phyloP scores from a whole-genome alignment of 1,140 invertebrate species.

The Episyrphus balteatus region DNA sequence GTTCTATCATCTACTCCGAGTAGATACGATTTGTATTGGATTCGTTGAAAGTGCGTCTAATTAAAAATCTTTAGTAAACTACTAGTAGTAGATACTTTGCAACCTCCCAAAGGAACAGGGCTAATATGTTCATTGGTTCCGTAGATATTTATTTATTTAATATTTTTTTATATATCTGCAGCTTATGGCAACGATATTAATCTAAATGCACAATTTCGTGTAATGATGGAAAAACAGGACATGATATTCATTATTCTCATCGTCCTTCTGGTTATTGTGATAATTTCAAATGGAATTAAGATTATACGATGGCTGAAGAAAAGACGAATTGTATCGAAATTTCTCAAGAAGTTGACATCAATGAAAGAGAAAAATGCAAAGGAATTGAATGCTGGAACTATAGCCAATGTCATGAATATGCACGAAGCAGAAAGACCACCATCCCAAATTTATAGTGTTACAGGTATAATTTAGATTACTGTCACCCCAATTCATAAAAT shows the following conservation, averaged over 20 bases:
- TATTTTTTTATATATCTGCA: too few species aligned
- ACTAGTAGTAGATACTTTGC: too few species aligned
- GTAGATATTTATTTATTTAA: too few species aligned
- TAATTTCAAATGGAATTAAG: constrained; percentile 14
- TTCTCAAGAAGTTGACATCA: constrained; percentile 12
- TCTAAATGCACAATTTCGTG: too few species aligned
- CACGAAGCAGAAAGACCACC: constrained; percentile 29
- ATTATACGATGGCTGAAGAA: constrained; percentile 16
- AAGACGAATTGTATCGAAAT: constrained; percentile 11
- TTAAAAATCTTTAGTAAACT: too few species aligned
- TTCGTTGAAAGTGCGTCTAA: too few species aligned
- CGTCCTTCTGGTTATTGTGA: constrained; percentile 18
- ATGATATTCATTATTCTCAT: constrained; percentile 20
- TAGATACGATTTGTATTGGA: too few species aligned
- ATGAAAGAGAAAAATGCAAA: constrained; percentile 16
- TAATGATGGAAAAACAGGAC: constrained; percentile 3
- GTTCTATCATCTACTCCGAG: too few species aligned
- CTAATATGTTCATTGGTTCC: too few species aligned
- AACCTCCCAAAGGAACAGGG: too few species aligned
- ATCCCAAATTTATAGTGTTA: constrained; percentile 28
- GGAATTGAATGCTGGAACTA: constrained; percentile 22
- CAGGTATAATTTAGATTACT: constrained; percentile 22
- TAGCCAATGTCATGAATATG: constrained; percentile 29
- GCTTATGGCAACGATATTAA: too few species aligned
- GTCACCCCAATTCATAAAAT: not conserved